phyloP scores from a whole-genome alignment of 2,888 invertebrate genomes.

The Trichopria drosophilae region DNA sequence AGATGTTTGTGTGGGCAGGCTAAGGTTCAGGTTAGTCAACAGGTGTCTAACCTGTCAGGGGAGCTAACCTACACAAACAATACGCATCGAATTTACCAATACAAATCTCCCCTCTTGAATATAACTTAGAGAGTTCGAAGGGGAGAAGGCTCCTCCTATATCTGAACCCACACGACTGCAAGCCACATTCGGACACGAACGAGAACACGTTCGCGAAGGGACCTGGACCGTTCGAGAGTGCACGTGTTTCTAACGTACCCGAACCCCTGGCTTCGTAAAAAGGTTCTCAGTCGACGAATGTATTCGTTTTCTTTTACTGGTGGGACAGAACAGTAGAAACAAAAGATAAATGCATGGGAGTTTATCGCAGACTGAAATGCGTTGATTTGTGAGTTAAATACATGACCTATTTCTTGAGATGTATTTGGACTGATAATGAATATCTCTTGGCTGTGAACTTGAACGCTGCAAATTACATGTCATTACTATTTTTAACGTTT shows the following conservation, averaged over 20 bases:
- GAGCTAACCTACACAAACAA: slow-evolving; percentile 57
- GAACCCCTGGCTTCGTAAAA: slow-evolving; percentile 48
- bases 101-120: slow-evolving; percentile 51
- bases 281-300: slow-evolving; percentile 51
- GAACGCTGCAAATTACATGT: too few species aligned
- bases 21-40: slow-evolving; percentile 57
- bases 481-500: too few species aligned
- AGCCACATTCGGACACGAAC: slow-evolving; percentile 46
- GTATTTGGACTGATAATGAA: too few species aligned
- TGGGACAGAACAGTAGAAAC: too few species aligned
- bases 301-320: too few species aligned
- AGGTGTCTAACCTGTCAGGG: slow-evolving; percentile 57
- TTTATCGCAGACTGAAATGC: too few species aligned
- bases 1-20: slow-evolving; percentile 50
- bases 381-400: too few species aligned
- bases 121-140: slow-evolving; percentile 45
- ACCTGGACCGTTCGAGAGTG: slow-evolving; percentile 56
- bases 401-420: too few species aligned
- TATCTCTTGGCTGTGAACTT: too few species aligned
- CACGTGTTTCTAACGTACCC: slow-evolving; percentile 58
- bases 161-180: slow-evolving; percentile 50
- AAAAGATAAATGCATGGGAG: too few species aligned
- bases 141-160: slow-evolving; percentile 47
- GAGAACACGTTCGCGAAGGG: slow-evolving; percentile 51
- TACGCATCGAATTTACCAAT: slow-evolving; percentile 56